These are phyloP conservation scores for Oncopodura yosiiana DNA, from an alignment of 1,140 invertebrate species.

Conservation along the genomic window DNA sequence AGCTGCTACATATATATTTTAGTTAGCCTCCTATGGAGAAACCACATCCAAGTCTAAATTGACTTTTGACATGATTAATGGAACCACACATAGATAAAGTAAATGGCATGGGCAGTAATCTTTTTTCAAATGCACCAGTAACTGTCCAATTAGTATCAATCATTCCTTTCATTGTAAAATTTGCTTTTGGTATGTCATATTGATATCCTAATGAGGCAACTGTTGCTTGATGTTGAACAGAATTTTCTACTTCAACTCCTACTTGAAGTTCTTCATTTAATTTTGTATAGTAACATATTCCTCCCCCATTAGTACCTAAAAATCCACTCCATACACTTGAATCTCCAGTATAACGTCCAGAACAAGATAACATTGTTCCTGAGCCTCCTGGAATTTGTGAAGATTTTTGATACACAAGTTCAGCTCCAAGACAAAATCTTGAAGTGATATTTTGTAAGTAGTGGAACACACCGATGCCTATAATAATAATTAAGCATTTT, in stretches of 20 bases:
- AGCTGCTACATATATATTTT: slow-evolving; percentile 22
- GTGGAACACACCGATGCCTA: slow-evolving; percentile 74
- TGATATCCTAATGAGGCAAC: slow-evolving; percentile 91
- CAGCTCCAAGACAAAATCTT: slow-evolving; percentile 73
- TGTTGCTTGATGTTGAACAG: slow-evolving; percentile 76
- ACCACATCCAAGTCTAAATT: slow-evolving; percentile 76
- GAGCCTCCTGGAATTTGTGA: slow-evolving; percentile 74
- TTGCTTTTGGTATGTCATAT: slow-evolving; percentile 90
- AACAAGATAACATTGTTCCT: slow-evolving; percentile 74
- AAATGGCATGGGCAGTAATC: slow-evolving; percentile 83
- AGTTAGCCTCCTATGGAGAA: slow-evolving; percentile 59
- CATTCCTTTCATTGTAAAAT: slow-evolving; percentile 83
- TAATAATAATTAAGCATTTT: slow-evolving; percentile 18
- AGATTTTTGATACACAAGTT: slow-evolving; percentile 82
- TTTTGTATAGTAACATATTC: slow-evolving; percentile 90
- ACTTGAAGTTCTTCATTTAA: slow-evolving; percentile 81
- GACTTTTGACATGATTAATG: slow-evolving; percentile 81
- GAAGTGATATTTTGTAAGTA: slow-evolving; percentile 80
- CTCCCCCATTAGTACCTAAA: slow-evolving; percentile 66
- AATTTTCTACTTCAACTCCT: slow-evolving; percentile 76
- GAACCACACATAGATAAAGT: slow-evolving; percentile 83
- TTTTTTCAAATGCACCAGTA: slow-evolving; percentile 87
- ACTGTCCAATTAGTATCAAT: slow-evolving; percentile 94
- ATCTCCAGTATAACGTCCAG: slow-evolving; percentile 59
- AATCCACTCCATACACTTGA: slow-evolving; percentile 57